Conservation (phyloP, 2,888 invertebrate genomes). For the Mantis religiosa region DNA sequence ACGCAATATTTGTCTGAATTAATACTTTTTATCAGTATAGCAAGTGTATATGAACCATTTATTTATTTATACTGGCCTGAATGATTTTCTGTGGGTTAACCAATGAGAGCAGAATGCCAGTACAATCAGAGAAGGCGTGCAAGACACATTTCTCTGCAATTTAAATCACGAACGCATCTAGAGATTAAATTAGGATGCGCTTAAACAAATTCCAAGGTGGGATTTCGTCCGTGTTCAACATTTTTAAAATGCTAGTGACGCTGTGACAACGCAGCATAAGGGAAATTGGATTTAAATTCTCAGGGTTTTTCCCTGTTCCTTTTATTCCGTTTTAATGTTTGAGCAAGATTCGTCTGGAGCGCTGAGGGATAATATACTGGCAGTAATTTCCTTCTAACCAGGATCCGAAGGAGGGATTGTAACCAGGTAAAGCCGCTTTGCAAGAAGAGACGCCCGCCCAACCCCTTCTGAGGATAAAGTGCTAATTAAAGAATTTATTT, state of each 20-base stretch:
- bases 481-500: not conserved
- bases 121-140: too few species aligned
- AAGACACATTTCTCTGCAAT: not conserved
- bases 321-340: not conserved
- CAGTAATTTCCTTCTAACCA: not conserved
- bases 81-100: too few species aligned
- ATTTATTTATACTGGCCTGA: too few species aligned
- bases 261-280: not conserved
- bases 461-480: not conserved
- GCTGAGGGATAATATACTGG: not conserved
- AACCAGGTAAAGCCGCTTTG: not conserved
- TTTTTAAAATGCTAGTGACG: not conserved
- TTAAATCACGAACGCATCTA: not conserved
- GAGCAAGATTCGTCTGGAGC: not conserved
- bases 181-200: not conserved
- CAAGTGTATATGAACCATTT: too few species aligned
- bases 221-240: not conserved
- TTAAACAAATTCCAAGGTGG: not conserved
- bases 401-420: not conserved
- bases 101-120: too few species aligned
- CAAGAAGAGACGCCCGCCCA: too few species aligned
- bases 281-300: not conserved
- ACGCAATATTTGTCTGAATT: too few species aligned
- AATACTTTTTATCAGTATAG: too few species aligned
- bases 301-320: not conserved